Percentiles rank a stretch among this genome's conserved stretches.
phyloP scores from a whole-genome alignment of 2,113 vertebrate genomes.

The Aegotheles bennettii region DNA sequence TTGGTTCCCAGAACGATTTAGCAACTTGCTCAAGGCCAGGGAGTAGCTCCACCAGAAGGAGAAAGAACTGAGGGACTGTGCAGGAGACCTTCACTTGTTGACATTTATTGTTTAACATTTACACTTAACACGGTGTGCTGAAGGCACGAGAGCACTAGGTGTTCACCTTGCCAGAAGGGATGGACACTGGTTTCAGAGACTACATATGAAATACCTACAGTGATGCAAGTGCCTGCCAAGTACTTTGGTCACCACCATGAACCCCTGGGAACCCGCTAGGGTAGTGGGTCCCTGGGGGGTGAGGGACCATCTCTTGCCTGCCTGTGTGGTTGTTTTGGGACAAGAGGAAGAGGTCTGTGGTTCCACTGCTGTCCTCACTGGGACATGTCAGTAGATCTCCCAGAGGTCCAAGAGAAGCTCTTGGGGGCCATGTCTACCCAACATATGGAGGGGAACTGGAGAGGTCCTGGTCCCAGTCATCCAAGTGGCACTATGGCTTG shows the following conservation, averaged over 20 bases:
- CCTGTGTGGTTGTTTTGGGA: background rate
- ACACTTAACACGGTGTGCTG: background rate
- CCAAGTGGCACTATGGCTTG: background rate
- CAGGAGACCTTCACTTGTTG: background rate
- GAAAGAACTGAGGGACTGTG: background rate
- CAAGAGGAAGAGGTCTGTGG: accelerated
- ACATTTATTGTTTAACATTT: background rate
- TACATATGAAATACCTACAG: background rate
- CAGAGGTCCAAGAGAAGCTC: background rate
- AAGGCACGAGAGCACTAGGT: background rate
- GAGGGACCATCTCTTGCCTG: background rate
- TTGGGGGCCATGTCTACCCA: background rate
- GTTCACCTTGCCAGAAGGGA: background rate
- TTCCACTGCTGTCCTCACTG: accelerated
- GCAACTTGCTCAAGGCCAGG: background rate
- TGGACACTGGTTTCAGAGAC: background rate
- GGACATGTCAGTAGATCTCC: background rate
- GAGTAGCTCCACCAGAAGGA: background rate
- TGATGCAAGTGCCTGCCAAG: background rate
- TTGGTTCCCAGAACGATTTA: background rate
- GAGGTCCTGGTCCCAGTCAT: background rate
- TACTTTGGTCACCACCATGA: accelerated
- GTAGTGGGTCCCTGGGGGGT: background rate
- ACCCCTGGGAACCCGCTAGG: accelerated
- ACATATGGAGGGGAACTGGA: background rate